phyloP scores from a whole-genome alignment of 1,140 invertebrate genomes.

The Bombus polaris region DNA sequence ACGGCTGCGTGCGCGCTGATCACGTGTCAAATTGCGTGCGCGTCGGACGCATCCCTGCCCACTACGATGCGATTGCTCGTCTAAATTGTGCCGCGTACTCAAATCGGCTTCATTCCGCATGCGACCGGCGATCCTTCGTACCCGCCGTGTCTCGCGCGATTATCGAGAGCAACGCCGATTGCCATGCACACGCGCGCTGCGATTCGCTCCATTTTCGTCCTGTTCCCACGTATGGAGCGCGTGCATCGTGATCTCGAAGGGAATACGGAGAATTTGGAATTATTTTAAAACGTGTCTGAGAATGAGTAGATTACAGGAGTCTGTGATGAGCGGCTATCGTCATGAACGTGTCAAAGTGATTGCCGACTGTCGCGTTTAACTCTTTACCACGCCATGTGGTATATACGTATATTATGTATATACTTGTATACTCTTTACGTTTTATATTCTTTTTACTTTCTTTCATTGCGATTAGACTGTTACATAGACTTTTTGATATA shows the following conservation, averaged over 20 bases:
- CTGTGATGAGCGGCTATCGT: no score
- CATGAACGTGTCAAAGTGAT: no score
- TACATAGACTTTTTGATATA: no score
- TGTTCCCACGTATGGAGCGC: slow-evolving; percentile 3
- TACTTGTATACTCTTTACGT: no score
- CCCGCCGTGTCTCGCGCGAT: slow-evolving; percentile 2
- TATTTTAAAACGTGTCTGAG: no score
- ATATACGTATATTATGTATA: no score
- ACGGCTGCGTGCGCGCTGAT: background rate
- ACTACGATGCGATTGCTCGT: background rate
- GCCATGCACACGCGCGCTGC: background rate
- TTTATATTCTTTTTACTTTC: no score
- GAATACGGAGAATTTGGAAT: background rate
- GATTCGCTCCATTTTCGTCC: background rate
- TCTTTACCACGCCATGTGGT: no score
- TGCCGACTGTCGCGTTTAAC: no score
- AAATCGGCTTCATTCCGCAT: slow-evolving; percentile 43
- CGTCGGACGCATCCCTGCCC: slow-evolving; percentile 8
- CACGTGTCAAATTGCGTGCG: slow-evolving; percentile 42
- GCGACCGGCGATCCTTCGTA: background rate
- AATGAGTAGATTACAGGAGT: no score
- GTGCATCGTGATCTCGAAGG: background rate
- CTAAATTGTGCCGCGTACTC: slow-evolving; percentile 48
- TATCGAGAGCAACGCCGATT: slow-evolving; percentile 1
- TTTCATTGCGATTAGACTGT: no score